Evolutionary conservation across 2,888 invertebrate species (phyloP).

Genomic region (Euplexia lucipara): DNA sequence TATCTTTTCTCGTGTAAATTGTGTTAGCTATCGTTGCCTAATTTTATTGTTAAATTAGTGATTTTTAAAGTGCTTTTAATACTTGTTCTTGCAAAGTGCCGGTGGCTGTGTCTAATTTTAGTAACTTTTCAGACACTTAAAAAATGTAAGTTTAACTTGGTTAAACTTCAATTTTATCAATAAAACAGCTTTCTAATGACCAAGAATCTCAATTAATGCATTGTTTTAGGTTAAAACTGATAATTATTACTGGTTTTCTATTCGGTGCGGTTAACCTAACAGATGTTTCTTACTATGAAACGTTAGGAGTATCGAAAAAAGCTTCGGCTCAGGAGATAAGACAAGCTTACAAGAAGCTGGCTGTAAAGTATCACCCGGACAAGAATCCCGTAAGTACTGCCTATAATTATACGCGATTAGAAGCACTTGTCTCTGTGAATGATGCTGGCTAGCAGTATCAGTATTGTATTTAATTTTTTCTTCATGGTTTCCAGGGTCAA

Average conservation of each 20-base stretch:
- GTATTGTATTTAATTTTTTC: background rate
- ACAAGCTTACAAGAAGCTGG: slow-evolving; percentile 95
- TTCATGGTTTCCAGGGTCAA: slow-evolving; percentile 91
- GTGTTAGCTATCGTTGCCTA: slow-evolving; percentile 60
- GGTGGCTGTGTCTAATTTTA: background rate
- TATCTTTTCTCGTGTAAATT: slow-evolving; percentile 66
- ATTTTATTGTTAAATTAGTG: slow-evolving; percentile 51
- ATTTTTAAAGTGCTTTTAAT: slow-evolving; percentile 17
- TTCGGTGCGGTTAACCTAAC: slow-evolving; percentile 75
- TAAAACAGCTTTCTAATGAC: slow-evolving; percentile 4
- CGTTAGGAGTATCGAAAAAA: slow-evolving; percentile 92
- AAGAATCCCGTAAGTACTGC: slow-evolving; percentile 91
- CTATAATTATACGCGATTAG: background rate
- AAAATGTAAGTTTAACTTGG: slow-evolving; percentile 62
- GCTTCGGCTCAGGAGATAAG: slow-evolving; percentile 93
- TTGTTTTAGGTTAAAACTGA: slow-evolving; percentile 75
- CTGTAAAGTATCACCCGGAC: slow-evolving; percentile 94
- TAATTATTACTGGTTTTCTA: slow-evolving; percentile 69
- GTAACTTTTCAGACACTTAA: background rate
- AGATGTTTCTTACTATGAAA: slow-evolving; percentile 90
- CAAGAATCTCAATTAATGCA: background rate
- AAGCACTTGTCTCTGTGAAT: background rate
- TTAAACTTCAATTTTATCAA: slow-evolving; percentile 12
- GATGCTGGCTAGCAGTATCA: too few species aligned
- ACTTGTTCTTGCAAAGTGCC: slow-evolving; percentile 13